Evolutionary conservation across 2,113 vertebrate genomes (phyloP), one percentile per base, ranked within the genome.

Genomic region (Apodemus sylvaticus): DNA sequence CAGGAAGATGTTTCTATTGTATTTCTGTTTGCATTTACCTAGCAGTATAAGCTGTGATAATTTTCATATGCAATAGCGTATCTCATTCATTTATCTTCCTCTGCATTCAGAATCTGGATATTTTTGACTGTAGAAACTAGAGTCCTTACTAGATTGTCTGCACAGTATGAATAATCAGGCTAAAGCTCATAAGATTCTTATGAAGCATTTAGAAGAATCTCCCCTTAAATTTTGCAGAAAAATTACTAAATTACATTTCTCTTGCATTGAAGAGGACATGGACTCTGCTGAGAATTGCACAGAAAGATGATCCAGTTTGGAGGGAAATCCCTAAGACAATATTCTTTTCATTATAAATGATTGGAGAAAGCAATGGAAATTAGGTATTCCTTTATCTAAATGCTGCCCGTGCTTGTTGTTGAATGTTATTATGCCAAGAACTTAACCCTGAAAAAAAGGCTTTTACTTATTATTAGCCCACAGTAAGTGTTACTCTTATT

Each of bases 71-170:
- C 14, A 79, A 39, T 70, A 1, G 34, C 89, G 0, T 68, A 39
- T 81, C 24, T 34, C 8, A 92, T 4, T 86, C 39, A 36, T 71
- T 94, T 85, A 66, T 81, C 89, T 60, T 29, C 68, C 8, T 55
- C 82, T 93, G 58, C 0, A 39, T 96, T 95, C 19, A 91, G 86
- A 91, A 81, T 64, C 29, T 93, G 68, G 45, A 53, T 85, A 5
- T 68, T 82, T 95, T 89, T 12, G 19, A 42, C 6, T 85, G 26
- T 81, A 36, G 13, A 29, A 29, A 77, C 24, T 76, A 79, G 1
- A 45, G 2, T 48, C 36, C 1, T 77, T 90, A 31, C 42, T n/a
- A 95, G 6, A 31, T 86, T 9, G 16, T 91, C 53, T 92, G 20
- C 62, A 95, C 66, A 89, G 51, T 79, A 55, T 73, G 36, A 31